Evolutionary conservation across 2,888 invertebrate species (phyloP).

Genomic region (Caradrina clavipalpis): DNA sequence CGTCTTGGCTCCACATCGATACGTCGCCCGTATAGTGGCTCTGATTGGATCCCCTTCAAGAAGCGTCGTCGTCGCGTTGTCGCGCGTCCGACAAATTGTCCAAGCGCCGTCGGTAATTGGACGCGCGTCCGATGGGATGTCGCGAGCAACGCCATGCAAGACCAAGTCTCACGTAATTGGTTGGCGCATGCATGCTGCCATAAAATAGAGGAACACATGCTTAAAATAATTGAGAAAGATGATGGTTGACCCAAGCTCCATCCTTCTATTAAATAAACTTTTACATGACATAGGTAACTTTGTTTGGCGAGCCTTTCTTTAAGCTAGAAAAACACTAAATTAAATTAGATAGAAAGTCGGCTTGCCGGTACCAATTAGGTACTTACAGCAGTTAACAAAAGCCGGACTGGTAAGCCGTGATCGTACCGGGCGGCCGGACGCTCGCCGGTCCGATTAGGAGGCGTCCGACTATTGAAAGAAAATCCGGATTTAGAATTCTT

Average conservation of each 20-base stretch:
- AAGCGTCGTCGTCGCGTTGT: conserved; percentile 54
- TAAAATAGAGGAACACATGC: not conserved
- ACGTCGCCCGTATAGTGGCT: conserved; percentile 55
- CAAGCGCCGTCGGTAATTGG: conserved; percentile 64
- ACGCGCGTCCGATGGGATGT: conserved; percentile 57
- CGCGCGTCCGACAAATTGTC: conserved; percentile 63
- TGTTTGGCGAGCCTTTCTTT: conserved; percentile 1
- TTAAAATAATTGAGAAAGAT: not conserved
- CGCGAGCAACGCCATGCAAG: conserved; percentile 40
- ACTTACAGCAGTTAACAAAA: conserved; percentile 60
- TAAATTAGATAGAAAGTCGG: conserved; percentile 39
- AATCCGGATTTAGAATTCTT: conserved; percentile 63
- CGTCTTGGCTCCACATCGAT: conserved; percentile 33
- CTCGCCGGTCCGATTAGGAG: conserved; percentile 40
- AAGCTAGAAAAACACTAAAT: conserved; percentile 36
- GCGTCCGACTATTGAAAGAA: conserved; percentile 57
- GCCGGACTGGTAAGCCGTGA: conserved; percentile 44
- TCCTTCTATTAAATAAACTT: not conserved
- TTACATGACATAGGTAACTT: not conserved
- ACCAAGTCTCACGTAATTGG: conserved; percentile 33
- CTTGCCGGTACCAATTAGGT: conserved; percentile 52
- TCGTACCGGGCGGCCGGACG: conserved; percentile 33
- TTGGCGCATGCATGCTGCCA: conserved; percentile 22
- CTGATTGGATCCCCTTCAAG: conserved; percentile 67
- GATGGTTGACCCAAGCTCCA: not conserved